Evolutionary conservation across 2,888 invertebrate species (phyloP), one percentile per base, ranked within the genome.

Genomic region (Netelia virgata): DNA sequence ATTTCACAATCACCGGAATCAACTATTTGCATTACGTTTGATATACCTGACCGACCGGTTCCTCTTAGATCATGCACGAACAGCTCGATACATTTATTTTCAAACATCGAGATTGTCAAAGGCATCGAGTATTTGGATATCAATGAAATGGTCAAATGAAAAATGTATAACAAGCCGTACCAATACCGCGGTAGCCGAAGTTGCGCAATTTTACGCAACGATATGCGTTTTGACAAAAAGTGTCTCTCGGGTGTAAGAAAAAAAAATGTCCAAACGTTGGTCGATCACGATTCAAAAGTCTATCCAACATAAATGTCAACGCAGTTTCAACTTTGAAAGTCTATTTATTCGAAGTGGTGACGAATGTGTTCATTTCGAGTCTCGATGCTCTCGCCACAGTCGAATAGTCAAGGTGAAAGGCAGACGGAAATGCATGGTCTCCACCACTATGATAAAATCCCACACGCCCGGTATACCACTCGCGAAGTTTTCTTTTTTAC

Each of bases 371-470:
- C 59, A 75, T 84, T 84, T 73, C 59, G 28, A 55, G 73, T 77
- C 75, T 78, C 78, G 69, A 61, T 81, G 61, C 10, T 69, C 77
- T 85, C 66, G 82, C 80, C 63, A 86, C 87, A 87, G 81, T 87
- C 80, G 82, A 85, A 86, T 86, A 85, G 82, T 84, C 86, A 87
- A 86, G 87, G 86, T 86, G 87, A 87, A 87, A 87, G 86, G 86
- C 80, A 83, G 61, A 86, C 85, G 87, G 87, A 87, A 87, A 82
- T 84, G 53, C 77, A 77, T 69, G 76, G 47, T 61, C 70, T 74
- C 70, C 10, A 20, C 57, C 47, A 41, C 66, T 53, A 73, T 64
- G 18, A 73, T 69, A 63, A 23, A 55, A 68, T 77, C 68, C 69
- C 41, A 68, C 59, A 20, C 77, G 57, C 53, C 47, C 57, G 36